Percentiles rank a stretch among this genome's conserved stretches.
phyloP scores from a whole-genome alignment of 2,888 invertebrate species.

The Quadroppia sp. region DNA sequence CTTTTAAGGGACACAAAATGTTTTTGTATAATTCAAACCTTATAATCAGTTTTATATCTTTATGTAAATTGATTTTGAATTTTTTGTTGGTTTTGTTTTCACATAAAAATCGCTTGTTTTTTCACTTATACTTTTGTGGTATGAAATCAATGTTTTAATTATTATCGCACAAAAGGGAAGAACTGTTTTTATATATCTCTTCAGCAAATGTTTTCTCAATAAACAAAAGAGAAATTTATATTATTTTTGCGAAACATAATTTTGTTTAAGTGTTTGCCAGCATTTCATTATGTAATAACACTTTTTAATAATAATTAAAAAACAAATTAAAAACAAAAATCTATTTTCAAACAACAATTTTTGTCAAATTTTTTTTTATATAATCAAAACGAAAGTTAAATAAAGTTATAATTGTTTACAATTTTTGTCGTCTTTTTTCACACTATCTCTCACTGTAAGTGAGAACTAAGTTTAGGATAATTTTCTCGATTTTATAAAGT shows the following conservation, averaged over 20 bases:
- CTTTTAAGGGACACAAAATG: slow-evolving; percentile 20
- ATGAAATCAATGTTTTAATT: neutral
- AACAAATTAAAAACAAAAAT: neutral
- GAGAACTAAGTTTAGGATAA: no score
- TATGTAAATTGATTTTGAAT: neutral
- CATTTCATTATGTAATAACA: neutral
- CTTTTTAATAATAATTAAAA: neutral
- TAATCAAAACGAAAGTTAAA: no score
- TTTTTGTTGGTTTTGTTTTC: neutral
- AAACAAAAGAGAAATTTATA: neutral
- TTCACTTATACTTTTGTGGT: neutral
- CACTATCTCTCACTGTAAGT: no score
- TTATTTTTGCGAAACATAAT: no score
- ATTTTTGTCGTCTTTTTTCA: no score
- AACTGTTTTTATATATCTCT: slow-evolving; percentile 17
- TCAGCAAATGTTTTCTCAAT: neutral
- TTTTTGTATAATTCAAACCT: neutral
- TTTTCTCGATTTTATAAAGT: no score
- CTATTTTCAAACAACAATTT: no score
- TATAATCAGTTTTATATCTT: neutral
- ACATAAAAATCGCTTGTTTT: no score
- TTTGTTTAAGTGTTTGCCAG: no score
- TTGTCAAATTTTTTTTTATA: no score
- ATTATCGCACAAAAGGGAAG: neutral
- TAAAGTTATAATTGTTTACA: no score